Conservation (phyloP, 2,797 vertebrate species). For the Petrocephalus sullivani region DNA sequence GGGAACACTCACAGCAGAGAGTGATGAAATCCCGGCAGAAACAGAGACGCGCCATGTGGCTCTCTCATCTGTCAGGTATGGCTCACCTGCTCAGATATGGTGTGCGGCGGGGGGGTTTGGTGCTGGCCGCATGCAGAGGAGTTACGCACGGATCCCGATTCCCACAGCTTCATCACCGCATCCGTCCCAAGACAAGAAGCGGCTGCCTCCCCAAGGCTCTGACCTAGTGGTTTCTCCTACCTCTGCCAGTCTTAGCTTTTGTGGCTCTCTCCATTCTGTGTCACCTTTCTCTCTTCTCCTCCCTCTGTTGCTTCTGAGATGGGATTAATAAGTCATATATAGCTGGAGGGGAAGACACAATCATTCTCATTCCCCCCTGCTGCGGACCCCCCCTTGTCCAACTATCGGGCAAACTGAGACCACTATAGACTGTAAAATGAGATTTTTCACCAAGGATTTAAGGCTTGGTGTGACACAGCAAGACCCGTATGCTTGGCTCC, state of each 20-base stretch:
- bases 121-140: not conserved
- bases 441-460: not conserved
- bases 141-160: not conserved
- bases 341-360: conserved; percentile 9
- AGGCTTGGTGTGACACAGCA: not conserved
- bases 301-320: not conserved
- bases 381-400: not conserved
- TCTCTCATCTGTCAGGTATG: not conserved
- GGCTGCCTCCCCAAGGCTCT: not conserved
- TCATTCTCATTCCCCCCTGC: not conserved
- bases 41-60: not conserved
- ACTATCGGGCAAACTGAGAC: not conserved
- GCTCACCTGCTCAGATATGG: not conserved
- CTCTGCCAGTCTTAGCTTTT: not conserved
- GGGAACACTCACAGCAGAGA: not conserved
- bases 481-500: not conserved
- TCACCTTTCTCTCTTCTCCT: not conserved
- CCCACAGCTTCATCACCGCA: not conserved
- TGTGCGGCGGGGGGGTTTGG: too few relatives aligned
- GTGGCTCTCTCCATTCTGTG: not conserved
- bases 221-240: not conserved
- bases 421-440: not conserved
- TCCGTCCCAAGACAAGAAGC: not conserved
- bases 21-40: not conserved
- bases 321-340: conserved; percentile 11